phyloP scores from a whole-genome alignment of 1,140 invertebrate species.

The Drosophila teissieri region DNA sequence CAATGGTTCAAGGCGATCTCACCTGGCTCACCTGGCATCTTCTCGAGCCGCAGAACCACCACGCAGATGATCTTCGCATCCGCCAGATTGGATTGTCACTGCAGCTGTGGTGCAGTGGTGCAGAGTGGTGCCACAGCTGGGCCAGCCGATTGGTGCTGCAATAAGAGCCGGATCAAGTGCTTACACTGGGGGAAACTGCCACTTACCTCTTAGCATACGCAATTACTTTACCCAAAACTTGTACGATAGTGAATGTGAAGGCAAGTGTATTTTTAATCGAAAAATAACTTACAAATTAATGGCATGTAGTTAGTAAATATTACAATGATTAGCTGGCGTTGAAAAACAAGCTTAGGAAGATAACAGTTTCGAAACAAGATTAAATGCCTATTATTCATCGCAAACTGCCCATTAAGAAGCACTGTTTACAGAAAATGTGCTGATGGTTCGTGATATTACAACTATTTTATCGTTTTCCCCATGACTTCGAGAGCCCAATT shows the following conservation, averaged over 20 bases:
- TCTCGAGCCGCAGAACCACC: slow-evolving; percentile 13
- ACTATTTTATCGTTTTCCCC: neutral
- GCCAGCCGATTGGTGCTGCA: slow-evolving; percentile 45
- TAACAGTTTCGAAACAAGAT: too few relatives aligned
- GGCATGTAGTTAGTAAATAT: too few relatives aligned
- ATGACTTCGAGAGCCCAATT: neutral
- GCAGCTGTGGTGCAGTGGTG: slow-evolving; percentile 50
- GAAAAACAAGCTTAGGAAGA: too few relatives aligned
- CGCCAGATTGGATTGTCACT: slow-evolving; percentile 24
- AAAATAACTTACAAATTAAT: too few relatives aligned
- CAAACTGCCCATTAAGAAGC: neutral
- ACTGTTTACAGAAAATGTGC: neutral
- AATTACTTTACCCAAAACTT: too few relatives aligned
- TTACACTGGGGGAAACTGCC: slow-evolving; percentile 4
- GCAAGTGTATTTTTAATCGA: too few relatives aligned
- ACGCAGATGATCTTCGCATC: slow-evolving; percentile 39
- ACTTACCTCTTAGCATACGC: too few relatives aligned
- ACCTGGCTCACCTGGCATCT: slow-evolving; percentile 17
- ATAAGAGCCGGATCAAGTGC: slow-evolving; percentile 28
- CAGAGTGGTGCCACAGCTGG: slow-evolving; percentile 44
- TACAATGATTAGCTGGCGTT: too few relatives aligned
- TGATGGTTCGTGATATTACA: neutral
- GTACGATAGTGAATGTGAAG: too few relatives aligned
- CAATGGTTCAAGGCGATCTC: slow-evolving; percentile 69
- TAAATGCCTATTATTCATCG: neutral